Percentiles rank a stretch among this genome's conserved stretches.
These are phyloP conservation scores for Villa cingulata DNA, from an alignment of 2,888 invertebrate genomes.

Conservation along the genomic window DNA sequence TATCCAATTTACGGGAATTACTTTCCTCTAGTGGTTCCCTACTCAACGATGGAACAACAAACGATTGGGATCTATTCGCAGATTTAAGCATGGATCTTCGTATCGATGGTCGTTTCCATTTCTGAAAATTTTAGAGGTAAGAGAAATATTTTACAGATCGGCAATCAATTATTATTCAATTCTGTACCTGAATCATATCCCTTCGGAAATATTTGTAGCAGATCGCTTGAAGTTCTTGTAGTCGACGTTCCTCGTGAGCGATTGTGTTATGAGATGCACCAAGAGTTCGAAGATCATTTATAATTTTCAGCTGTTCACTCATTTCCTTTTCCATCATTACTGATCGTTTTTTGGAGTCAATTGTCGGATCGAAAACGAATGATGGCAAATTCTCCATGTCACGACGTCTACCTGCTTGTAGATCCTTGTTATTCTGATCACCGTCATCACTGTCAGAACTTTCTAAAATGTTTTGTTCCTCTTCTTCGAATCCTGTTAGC, in stretches of 20 bases:
- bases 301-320: slow-evolving; percentile 93
- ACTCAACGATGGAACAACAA: slow-evolving; percentile 55
- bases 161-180: not conserved
- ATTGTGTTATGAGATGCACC: slow-evolving; percentile 84
- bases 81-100: slow-evolving; percentile 36
- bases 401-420: slow-evolving; percentile 39
- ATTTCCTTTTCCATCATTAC: slow-evolving; percentile 91
- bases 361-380: slow-evolving; percentile 65
- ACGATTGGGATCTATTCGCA: slow-evolving; percentile 62
- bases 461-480: slow-evolving; percentile 54
- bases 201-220: slow-evolving; percentile 88
- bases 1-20: slow-evolving; percentile 25
- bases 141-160: slow-evolving; percentile 11
- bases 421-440: slow-evolving; percentile 39
- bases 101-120: slow-evolving; percentile 34
- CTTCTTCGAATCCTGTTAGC: slow-evolving; percentile 78
- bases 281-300: slow-evolving; percentile 76
- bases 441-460: slow-evolving; percentile 64
- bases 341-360: slow-evolving; percentile 74
- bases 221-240: slow-evolving; percentile 86
- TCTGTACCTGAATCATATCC: slow-evolving; percentile 68
- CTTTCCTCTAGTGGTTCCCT: slow-evolving; percentile 45
- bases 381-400: slow-evolving; percentile 65
- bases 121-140: slow-evolving; percentile 13
- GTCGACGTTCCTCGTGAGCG: slow-evolving; percentile 78